Conservation (phyloP, 2,888 invertebrate species). For the Chrysotoxum bicinctum region DNA sequence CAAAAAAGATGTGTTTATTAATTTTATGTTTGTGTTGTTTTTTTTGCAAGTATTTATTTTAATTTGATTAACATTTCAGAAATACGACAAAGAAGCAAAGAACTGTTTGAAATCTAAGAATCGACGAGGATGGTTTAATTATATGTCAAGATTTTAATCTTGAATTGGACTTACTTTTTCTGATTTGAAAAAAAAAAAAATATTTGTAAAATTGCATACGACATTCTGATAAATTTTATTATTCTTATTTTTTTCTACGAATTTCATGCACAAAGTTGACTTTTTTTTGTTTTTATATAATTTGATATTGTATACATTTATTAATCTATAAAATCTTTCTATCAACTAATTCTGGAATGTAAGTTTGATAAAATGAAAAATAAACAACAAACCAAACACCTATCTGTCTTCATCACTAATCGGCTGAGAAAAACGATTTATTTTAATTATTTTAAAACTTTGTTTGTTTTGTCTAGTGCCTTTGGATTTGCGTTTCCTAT, state of each 20-base stretch:
- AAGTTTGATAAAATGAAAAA: conserved; percentile 32
- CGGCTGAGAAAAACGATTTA: not conserved
- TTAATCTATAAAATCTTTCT: conserved; percentile 26
- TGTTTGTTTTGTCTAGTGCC: not conserved
- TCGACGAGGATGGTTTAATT: conserved; percentile 1
- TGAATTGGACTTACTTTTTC: conserved; percentile 30
- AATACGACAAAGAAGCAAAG: conserved; percentile 58
- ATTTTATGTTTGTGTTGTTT: conserved; percentile 11
- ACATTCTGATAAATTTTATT: conserved; percentile 26
- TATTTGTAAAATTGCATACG: conserved; percentile 16
- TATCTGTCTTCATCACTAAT: conserved; percentile 4
- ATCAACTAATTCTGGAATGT: conserved; percentile 39
- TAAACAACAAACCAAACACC: not conserved
- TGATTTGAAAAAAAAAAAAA: not conserved
- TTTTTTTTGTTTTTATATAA: conserved; percentile 20
- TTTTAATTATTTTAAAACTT: not conserved
- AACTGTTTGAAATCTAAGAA: conserved; percentile 44
- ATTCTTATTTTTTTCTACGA: conserved; percentile 7
- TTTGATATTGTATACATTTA: conserved; percentile 41
- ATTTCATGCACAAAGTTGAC: conserved; percentile 41
- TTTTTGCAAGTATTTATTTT: conserved; percentile 20
- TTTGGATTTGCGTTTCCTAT: too few relatives aligned
- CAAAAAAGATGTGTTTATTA: conserved; percentile 45
- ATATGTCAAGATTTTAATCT: conserved; percentile 31
- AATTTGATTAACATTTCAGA: conserved; percentile 60